Evolutionary conservation across 2,888 invertebrate genomes (phyloP).

Genomic region (Steinernema hermaphroditum): DNA sequence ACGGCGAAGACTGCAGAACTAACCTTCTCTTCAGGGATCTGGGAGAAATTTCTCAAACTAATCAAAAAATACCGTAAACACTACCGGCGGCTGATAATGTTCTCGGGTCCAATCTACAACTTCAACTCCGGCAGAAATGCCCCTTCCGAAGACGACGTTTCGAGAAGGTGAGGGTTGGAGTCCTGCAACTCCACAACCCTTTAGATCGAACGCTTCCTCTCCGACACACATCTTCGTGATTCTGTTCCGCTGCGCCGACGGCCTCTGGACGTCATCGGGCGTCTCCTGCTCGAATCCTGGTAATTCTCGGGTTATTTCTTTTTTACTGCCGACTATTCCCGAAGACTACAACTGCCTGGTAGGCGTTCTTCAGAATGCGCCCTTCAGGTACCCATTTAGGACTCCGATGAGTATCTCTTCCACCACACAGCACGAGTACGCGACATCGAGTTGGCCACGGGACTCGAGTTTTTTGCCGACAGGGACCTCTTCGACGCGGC

Average conservation of each 20-base stretch:
- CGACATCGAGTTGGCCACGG: conserved; percentile 48
- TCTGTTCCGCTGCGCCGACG: conserved; percentile 41
- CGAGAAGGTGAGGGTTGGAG: background rate
- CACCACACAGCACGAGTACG: conserved; percentile 44
- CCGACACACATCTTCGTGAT: conserved; percentile 48
- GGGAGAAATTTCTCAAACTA: conserved; percentile 38
- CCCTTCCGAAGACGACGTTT: background rate
- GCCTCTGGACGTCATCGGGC: conserved; percentile 24
- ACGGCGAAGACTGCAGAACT: background rate
- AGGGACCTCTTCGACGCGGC: conserved; percentile 37
- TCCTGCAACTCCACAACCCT: background rate
- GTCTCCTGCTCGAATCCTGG: conserved; percentile 39
- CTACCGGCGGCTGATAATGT: conserved; percentile 36
- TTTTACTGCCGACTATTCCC: conserved; percentile 44
- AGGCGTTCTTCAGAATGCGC: background rate
- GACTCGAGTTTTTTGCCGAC: conserved; percentile 47
- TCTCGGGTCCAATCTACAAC: conserved; percentile 31
- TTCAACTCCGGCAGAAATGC: conserved; percentile 9
- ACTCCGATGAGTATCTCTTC: conserved; percentile 47
- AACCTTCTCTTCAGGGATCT: conserved; percentile 39
- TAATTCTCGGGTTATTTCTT: conserved; percentile 40
- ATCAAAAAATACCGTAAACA: conserved; percentile 43
- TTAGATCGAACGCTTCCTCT: background rate
- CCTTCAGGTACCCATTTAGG: conserved; percentile 35
- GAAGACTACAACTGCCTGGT: conserved; percentile 50